These are phyloP conservation scores for Ivindomyrus marchei DNA, from an alignment of 2,113 vertebrate genomes.

Conservation along the genomic window DNA sequence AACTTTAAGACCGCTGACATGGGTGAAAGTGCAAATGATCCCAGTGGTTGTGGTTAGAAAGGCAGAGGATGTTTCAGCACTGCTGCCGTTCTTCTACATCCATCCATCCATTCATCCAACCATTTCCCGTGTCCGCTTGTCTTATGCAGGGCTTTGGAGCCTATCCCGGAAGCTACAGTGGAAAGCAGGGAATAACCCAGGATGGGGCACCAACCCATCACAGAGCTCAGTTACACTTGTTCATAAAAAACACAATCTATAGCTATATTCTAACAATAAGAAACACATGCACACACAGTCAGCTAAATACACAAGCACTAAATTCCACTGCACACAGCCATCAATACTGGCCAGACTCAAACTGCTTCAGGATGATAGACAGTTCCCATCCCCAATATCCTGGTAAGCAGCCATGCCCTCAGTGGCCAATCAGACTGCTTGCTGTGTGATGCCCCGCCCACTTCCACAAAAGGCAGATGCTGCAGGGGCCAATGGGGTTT, in stretches of 20 bases:
- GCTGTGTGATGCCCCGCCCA: not conserved
- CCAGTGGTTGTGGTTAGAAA: not conserved
- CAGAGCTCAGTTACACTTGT: not conserved
- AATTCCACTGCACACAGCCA: not conserved
- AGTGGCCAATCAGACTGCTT: not conserved
- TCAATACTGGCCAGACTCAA: not conserved
- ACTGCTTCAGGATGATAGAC: not conserved
- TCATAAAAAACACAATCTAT: not conserved
- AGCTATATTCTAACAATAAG: not conserved
- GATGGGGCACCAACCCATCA: not conserved
- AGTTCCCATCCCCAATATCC: not conserved
- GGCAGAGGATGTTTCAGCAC: not conserved
- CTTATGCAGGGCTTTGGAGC: not conserved
- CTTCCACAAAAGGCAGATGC: not conserved
- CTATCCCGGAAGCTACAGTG: not conserved
- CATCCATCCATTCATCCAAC: too few relatives aligned
- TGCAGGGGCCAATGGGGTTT: not conserved
- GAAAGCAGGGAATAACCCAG: not conserved
- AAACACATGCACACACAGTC: not conserved
- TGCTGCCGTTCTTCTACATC: not conserved
- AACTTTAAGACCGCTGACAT: not conserved
- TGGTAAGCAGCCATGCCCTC: not conserved
- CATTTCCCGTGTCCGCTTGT: not conserved
- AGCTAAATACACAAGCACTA: not conserved
- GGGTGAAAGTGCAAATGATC: not conserved